Percentiles rank a stretch among this genome's conserved stretches.
Conservation (phyloP, 2,888 invertebrate species). For the Troides aeacus region DNA sequence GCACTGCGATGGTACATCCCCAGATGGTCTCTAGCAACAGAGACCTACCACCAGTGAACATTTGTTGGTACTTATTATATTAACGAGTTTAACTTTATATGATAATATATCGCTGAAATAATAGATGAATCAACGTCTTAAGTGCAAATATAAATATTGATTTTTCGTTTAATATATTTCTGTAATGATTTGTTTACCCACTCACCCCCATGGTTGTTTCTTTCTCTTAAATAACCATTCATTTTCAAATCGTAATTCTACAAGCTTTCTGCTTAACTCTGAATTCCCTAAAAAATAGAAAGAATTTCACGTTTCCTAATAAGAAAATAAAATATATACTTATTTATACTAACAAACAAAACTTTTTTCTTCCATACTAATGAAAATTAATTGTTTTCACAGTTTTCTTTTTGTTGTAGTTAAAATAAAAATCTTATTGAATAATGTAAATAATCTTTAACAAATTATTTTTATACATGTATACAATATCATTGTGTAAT, state of each 20-base stretch:
- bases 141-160: not conserved
- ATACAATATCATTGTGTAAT: not conserved
- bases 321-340: not conserved
- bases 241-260: conserved; percentile 65
- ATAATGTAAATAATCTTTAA: not conserved
- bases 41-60: no score
- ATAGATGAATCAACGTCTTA: not conserved
- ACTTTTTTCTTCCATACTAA: conserved; percentile 57
- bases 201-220: conserved; percentile 74
- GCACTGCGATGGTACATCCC: no score
- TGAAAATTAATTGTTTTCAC: not conserved
- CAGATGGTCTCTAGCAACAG: no score
- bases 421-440: not conserved
- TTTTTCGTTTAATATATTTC: not conserved
- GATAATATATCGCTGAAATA: no score
- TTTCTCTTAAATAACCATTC: conserved; percentile 70
- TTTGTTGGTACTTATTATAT: no score
- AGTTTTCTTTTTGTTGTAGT: not conserved
- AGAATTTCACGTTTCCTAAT: not conserved
- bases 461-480: not conserved
- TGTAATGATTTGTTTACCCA: conserved; percentile 15
- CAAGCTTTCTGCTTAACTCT: conserved; percentile 59
- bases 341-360: conserved; percentile 58
- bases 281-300: conserved; percentile 59
- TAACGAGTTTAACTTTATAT: no score